phyloP scores from a whole-genome alignment of 2,888 invertebrate species.

The Eupelmus urozonus region DNA sequence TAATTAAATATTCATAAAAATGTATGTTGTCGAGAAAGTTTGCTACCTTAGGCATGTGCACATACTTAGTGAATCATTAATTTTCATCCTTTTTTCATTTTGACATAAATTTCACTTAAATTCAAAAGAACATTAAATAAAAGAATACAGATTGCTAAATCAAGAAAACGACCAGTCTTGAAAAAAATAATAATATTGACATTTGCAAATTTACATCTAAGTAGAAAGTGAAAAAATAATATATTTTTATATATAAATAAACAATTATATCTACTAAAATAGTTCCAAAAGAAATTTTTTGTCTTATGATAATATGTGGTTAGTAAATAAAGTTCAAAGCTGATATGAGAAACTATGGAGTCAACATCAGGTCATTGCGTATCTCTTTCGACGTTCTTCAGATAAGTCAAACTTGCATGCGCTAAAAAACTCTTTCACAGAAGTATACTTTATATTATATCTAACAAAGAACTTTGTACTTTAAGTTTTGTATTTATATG shows the following conservation, averaged over 20 bases:
- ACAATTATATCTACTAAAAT: too few relatives aligned
- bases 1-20: slow-evolving; percentile 2
- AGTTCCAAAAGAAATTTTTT: too few relatives aligned
- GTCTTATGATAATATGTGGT: too few relatives aligned
- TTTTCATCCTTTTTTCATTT: slow-evolving; percentile 5
- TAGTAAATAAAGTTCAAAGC: not conserved
- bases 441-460: not conserved
- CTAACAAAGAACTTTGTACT: not conserved
- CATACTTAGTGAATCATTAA: slow-evolving; percentile 8
- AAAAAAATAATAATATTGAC: not conserved
- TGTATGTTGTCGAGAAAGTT: slow-evolving; percentile 21
- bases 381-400: slow-evolving; percentile 16
- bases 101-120: slow-evolving; percentile 26
- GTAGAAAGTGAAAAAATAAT: not conserved
- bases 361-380: slow-evolving; percentile 21
- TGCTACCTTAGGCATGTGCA: not conserved
- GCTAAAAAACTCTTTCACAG: not conserved
- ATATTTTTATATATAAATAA: not conserved
- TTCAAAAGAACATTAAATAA: not conserved
- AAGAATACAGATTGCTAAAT: not conserved
- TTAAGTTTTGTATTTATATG: not conserved
- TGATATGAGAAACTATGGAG: slow-evolving; percentile 22
- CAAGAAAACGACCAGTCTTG: not conserved
- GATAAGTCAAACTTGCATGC: slow-evolving; percentile 31
- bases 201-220: not conserved